Evolutionary conservation across 2,797 vertebrate species (phyloP).

Genomic region (Periophthalmus magnuspinnatus): DNA sequence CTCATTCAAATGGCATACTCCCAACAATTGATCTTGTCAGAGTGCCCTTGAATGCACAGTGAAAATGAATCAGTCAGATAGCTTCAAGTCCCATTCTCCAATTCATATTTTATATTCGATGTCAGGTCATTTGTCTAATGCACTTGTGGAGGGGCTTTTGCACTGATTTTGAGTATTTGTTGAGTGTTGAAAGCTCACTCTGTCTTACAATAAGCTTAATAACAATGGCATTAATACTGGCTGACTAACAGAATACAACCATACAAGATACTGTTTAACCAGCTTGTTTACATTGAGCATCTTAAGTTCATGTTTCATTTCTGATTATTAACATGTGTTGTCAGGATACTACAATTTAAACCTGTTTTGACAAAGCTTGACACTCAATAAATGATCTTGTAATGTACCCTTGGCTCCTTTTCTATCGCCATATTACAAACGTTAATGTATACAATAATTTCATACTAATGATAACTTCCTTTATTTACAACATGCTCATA

Average conservation of each 20-base stretch:
- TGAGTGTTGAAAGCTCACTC: not conserved
- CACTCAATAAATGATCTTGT: not conserved
- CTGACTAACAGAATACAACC: slow-evolving; percentile 35
- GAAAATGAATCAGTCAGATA: not conserved
- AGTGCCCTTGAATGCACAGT: not conserved
- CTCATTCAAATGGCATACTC: not conserved
- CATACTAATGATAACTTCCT: too few relatives aligned
- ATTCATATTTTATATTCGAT: not conserved
- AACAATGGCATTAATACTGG: slow-evolving; percentile 34
- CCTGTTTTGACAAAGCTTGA: too few relatives aligned
- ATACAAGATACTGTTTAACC: not conserved
- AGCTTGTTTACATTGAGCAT: not conserved
- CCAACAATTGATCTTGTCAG: not conserved
- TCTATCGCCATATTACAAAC: not conserved
- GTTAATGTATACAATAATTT: not conserved
- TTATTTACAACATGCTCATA: not conserved
- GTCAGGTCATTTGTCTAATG: not conserved
- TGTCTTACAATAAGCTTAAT: slow-evolving; percentile 44
- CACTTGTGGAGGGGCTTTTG: not conserved
- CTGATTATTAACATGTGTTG: not conserved
- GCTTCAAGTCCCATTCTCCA: not conserved
- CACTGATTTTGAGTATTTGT: not conserved
- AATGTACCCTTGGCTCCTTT: not conserved
- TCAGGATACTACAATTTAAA: too few relatives aligned
- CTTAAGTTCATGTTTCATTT: not conserved